Percentiles rank a stretch among this genome's conserved stretches.
phyloP scores from a whole-genome alignment of 2,888 invertebrate species.

The Disparrhopalites patrizii region DNA sequence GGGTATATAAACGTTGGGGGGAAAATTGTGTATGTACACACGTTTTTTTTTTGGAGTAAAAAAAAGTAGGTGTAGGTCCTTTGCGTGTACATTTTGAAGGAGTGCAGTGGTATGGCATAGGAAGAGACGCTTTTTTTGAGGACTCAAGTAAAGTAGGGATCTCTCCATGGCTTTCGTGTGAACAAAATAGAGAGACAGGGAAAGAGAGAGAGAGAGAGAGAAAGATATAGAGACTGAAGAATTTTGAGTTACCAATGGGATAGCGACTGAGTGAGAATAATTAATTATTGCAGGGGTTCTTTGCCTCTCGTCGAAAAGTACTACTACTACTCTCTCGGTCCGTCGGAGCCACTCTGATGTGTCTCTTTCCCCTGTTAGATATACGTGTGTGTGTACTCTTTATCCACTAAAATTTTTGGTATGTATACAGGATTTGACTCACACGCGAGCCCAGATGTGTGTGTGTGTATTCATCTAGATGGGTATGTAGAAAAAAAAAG shows the following conservation, averaged over 20 bases:
- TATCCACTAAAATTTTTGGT: not conserved
- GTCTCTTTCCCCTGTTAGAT: too few relatives aligned
- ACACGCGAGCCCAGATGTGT: conserved; percentile 19
- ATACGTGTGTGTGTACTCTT: not conserved
- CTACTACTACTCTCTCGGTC: conserved; percentile 8
- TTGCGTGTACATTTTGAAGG: too few relatives aligned
- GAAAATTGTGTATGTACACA: not conserved
- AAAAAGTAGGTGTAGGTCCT: not conserved
- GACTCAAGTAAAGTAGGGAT: too few relatives aligned
- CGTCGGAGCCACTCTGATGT: conserved; percentile 9
- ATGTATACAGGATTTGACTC: conserved; percentile 2
- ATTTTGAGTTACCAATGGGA: conserved; percentile 32
- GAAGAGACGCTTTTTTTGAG: too few relatives aligned
- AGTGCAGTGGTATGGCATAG: too few relatives aligned
- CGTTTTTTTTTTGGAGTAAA: too few relatives aligned
- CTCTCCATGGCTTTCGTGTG: too few relatives aligned
- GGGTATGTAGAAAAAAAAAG: not conserved
- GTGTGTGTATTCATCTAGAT: conserved; percentile 1
- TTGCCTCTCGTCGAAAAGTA: conserved; percentile 18
- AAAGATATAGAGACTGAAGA: conserved; percentile 24
- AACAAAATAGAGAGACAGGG: too few relatives aligned
- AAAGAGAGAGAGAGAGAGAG: not conserved
- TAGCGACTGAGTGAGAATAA: conserved; percentile 36
- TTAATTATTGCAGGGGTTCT: conserved; percentile 35
- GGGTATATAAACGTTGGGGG: too few relatives aligned